Evolutionary conservation across 2,113 vertebrate genomes (phyloP), one percentile per base, ranked within the genome.

Genomic region (Semnornis frantzii): DNA sequence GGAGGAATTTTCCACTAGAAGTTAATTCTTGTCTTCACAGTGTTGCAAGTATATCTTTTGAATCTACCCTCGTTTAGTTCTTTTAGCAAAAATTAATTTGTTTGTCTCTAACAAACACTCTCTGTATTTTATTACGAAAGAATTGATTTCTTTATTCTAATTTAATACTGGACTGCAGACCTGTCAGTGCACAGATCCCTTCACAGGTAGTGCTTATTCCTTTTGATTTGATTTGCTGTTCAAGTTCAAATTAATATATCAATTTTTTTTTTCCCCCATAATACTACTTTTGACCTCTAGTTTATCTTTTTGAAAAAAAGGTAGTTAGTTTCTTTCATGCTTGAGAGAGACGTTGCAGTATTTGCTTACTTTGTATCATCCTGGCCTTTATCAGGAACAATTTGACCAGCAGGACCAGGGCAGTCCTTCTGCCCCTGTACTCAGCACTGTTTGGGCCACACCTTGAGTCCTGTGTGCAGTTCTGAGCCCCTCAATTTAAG

Each of bases 21-120:
- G 34, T 73, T 65, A 58, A 34, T 79, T 65, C 6, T 82, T 79
- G 28, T 4, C 3, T 82, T 31, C 4, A 4, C 55, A 0, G 0
- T 71, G 2, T 31, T 65, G 4, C 8, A 63, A 62, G 3, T 33
- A n/a, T 25, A 23, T 1, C 4, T 88, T 75, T 64, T 75, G 48
- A 68, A 82, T 2, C 5, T 21, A 31, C 2, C 0, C 1, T 10
- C 3, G 3, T 54, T 72, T 55, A 42, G 1, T 33, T 62, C 81
- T 81, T 81, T 44, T 62, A 69, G 4, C 14, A 57, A 10, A 46
- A 4, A 31, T 24, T 58, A 58, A 58, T 70, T 92, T 81, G 34
- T 78, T 2, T 73, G 5, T 25, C 59, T 55, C 24, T 54, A 52
- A 74, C 4, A 3, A 60, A 16, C 1, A 3, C 3, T 5, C 4